These are phyloP conservation scores for Drosophila sp. DNA, from an alignment of 1,140 invertebrate species.

Conservation along the genomic window DNA sequence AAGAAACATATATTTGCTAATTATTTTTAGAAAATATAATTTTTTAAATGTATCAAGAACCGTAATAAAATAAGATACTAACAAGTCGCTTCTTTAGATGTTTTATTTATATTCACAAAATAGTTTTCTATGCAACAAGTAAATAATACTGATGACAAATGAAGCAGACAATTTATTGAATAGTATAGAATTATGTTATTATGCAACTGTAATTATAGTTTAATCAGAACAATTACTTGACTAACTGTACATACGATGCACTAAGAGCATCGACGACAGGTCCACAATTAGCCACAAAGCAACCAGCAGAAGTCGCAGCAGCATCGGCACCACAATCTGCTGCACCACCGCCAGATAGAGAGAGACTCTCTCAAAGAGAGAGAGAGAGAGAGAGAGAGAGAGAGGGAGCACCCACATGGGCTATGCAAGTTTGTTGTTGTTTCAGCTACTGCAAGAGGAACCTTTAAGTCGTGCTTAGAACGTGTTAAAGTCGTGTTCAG, in stretches of 20 bases:
- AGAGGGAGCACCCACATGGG: slow-evolving; percentile 35
- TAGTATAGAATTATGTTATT: too few relatives aligned
- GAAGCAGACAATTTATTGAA: too few relatives aligned
- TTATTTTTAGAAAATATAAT: too few relatives aligned
- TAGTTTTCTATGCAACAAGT: too few relatives aligned
- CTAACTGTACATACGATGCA: background rate
- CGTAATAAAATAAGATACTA: too few relatives aligned
- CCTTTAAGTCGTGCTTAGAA: background rate
- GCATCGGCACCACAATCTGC: background rate
- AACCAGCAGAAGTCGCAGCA: background rate
- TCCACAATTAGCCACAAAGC: slow-evolving; percentile 77
- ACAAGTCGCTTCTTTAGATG: too few relatives aligned
- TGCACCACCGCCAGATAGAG: background rate
- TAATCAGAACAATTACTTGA: too few relatives aligned
- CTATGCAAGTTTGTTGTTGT: slow-evolving; percentile 48
- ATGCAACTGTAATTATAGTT: too few relatives aligned
- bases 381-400: background rate
- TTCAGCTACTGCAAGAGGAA: background rate
- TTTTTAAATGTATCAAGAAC: too few relatives aligned
- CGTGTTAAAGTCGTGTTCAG: background rate
- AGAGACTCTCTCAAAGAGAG: slow-evolving; percentile 2
- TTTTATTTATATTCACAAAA: too few relatives aligned
- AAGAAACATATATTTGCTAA: too few relatives aligned
- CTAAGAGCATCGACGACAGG: slow-evolving; percentile 75
- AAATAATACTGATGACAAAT: too few relatives aligned